Evolutionary conservation across 2,797 vertebrate genomes (phyloP), one percentile per base, ranked within the genome.

Genomic region (Sebastes cheni): DNA sequence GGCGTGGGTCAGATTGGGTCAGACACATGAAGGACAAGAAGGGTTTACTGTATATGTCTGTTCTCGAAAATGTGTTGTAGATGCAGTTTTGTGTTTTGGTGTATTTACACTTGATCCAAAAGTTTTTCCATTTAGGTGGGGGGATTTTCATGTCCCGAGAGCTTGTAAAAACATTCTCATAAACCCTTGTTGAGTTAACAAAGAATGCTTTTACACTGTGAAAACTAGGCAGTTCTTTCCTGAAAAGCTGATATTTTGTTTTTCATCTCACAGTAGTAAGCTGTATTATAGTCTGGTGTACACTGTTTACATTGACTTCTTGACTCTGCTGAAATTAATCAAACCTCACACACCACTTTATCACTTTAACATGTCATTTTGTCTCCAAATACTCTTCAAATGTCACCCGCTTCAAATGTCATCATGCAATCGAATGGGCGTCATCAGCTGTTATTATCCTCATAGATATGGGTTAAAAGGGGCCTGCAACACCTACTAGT

Each of bases 231-330:
- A 68, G 27, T 8, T 62, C 13, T 72, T 74, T 78, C 64, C 39
- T 67, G 9, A 77, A 87, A 80, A 77, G 68, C 50, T 83, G 68
- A 82, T 34, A 34, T 66, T 76, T 42, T 55, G 11, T 12, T 75
- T 70, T 54, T 52, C 54, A 32, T 72, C 25, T 79, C 55, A 29
- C 39, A 23, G 74, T 62, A 23, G 74, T 62, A 67, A 67, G 18
- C 72, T 67, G 76, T 10, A 42, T 50, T 18, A 29, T 20, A 29
- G 60, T 62, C 32, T 22, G 30, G 10, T 36, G 20, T 32, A 20
- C 59, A 60, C 9, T 13, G 59, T 61, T 22, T 7, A 13, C 23
- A 58, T n/a, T n/a, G 60, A 36, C 32, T 36, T 4, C 9, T 61
- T 29, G 18, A n/a, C 59, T 61, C 59, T 34, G 29, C n/a, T 39